A percentile compares a stretch with the other conserved stretches of the same genome.
These are phyloP conservation scores for Palaemon carinicauda DNA, from an alignment of 1,140 invertebrate species.

Conservation along the genomic window DNA sequence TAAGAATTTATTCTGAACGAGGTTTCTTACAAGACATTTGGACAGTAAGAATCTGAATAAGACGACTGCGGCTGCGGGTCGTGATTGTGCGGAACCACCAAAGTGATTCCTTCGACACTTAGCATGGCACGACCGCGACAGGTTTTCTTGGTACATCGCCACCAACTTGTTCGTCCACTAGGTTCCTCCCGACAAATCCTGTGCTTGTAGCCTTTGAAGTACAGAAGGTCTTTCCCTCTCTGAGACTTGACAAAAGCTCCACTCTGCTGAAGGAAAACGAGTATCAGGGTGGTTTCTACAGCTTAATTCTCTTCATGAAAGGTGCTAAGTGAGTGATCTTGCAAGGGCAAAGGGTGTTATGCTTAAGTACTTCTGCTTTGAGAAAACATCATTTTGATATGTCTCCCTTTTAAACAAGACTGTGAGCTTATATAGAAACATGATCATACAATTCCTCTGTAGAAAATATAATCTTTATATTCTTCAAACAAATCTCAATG, in stretches of 20 bases:
- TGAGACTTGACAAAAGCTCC: constrained; percentile 54
- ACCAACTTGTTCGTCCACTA: constrained; percentile 43
- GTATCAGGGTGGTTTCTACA: constrained; percentile 43
- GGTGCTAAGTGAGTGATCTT: background rate
- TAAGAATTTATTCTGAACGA: no score
- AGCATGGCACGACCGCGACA: constrained; percentile 46
- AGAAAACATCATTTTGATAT: no score
- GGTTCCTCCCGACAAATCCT: constrained; percentile 46
- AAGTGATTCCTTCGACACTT: constrained; percentile 36
- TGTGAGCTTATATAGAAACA: no score
- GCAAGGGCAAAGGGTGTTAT: background rate
- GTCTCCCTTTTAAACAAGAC: no score
- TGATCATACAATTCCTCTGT: no score
- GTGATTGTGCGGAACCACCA: constrained; percentile 45
- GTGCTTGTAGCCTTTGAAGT: constrained; percentile 52
- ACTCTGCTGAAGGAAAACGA: constrained; percentile 51
- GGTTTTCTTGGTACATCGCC: constrained; percentile 53
- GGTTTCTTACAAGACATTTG: no score
- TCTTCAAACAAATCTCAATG: no score
- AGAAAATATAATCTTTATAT: no score
- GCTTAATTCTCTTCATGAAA: background rate
- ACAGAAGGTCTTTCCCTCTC: constrained; percentile 50
- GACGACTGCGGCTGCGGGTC: constrained; percentile 4
- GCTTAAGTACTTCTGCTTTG: background rate
- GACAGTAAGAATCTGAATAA: no score